A percentile compares a stretch with the other conserved stretches of the same genome.
Evolutionary conservation across 2,797 vertebrate genomes (phyloP).

Genomic region (Gymnothorax javanicus): DNA sequence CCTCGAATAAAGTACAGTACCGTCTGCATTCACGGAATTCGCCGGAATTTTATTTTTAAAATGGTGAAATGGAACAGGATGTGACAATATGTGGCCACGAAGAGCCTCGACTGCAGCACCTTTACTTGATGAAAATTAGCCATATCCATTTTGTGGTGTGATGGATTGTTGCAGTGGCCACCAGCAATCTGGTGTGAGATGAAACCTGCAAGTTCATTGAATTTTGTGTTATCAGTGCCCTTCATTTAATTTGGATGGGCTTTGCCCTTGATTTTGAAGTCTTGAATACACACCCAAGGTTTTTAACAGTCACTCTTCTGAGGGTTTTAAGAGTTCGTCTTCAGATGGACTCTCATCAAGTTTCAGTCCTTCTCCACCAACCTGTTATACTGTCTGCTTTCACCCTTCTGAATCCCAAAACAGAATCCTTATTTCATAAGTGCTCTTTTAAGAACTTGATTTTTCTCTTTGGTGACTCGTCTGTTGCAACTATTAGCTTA

Average conservation of each 20-base stretch:
- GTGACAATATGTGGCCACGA: neutral
- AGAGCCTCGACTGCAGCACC: neutral
- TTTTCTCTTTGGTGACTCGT: conserved; percentile 20
- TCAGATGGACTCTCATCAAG: neutral
- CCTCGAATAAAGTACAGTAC: neutral
- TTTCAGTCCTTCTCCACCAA: neutral
- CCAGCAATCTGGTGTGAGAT: neutral
- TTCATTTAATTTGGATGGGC: neutral
- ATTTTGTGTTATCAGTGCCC: neutral
- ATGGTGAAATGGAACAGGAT: neutral
- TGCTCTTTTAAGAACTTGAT: conserved; percentile 5
- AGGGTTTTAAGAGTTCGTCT: neutral
- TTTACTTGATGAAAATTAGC: neutral
- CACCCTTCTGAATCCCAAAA: conserved; percentile 16
- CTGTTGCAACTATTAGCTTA: neutral
- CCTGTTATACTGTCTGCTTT: neutral
- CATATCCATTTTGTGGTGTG: neutral
- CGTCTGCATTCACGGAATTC: neutral
- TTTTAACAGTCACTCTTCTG: neutral
- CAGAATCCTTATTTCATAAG: conserved; percentile 29
- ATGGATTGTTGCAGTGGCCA: neutral
- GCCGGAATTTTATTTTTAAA: neutral
- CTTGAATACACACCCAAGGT: too few relatives aligned
- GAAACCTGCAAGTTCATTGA: neutral
- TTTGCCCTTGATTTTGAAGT: neutral